A percentile compares a stretch with the other conserved stretches of the same genome.
phyloP scores from a whole-genome alignment of 2,113 vertebrate genomes.

The Charina bottae region DNA sequence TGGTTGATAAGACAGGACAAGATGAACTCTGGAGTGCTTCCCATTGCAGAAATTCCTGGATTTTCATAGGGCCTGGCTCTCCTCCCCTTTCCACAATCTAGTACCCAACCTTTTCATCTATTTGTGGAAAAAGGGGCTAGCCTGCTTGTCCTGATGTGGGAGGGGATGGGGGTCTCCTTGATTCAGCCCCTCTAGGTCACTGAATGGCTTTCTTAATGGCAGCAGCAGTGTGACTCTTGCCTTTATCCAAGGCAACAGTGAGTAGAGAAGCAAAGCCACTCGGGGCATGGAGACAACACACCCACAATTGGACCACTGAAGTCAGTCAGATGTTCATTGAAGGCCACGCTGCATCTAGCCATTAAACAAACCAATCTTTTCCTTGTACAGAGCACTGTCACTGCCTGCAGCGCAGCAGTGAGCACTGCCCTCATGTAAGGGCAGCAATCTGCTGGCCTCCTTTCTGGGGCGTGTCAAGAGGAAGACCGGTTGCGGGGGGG shows the following conservation, averaged over 20 bases:
- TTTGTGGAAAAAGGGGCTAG: not conserved
- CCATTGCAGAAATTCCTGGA: not conserved
- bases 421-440: not conserved
- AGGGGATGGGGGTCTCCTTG: not conserved
- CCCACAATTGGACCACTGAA: not conserved
- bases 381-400: not conserved
- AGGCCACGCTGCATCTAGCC: not conserved
- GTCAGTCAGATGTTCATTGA: not conserved
- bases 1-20: not conserved
- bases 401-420: not conserved
- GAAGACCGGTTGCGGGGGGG: not conserved
- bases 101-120: not conserved
- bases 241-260: not conserved
- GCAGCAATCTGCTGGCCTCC: not conserved
- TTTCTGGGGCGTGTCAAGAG: not conserved
- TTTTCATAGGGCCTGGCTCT: not conserved
- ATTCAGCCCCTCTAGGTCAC: not conserved
- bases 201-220: not conserved
- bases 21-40: not conserved
- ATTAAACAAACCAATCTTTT: not conserved
- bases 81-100: not conserved
- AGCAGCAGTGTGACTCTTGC: not conserved
- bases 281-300: not conserved
- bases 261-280: not conserved
- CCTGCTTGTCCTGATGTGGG: not conserved